Percentiles rank a stretch among this genome's conserved stretches.
These are phyloP conservation scores for Campylomormyrus tamandua DNA, from an alignment of 2,113 vertebrate genomes.

Conservation along the genomic window DNA sequence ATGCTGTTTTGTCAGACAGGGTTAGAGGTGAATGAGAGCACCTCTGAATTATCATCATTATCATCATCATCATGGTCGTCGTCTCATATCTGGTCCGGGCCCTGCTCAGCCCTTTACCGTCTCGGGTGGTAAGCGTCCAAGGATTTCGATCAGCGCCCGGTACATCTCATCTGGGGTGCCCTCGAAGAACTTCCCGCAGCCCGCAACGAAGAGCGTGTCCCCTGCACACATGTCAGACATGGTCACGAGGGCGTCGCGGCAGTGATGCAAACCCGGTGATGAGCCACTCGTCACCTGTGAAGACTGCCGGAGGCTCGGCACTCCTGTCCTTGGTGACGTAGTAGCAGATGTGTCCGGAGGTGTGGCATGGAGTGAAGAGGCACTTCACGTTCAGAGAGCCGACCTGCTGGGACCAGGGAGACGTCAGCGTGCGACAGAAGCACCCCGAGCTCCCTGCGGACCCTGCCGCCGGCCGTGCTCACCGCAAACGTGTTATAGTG, in stretches of 20 bases:
- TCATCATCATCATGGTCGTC: background rate
- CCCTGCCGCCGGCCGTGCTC: constrained; percentile 18
- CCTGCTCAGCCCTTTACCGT: constrained; percentile 61
- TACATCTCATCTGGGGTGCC: constrained; percentile 94
- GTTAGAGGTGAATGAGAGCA: background rate
- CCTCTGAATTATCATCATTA: background rate
- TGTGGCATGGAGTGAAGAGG: constrained; percentile 90
- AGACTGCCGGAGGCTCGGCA: constrained; percentile 81
- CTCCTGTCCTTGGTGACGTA: constrained; percentile 81
- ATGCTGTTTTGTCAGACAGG: background rate
- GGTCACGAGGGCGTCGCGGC: background rate
- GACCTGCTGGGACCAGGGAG: constrained; percentile 59
- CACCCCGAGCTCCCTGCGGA: background rate
- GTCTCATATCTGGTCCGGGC: background rate
- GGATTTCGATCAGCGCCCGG: constrained; percentile 77
- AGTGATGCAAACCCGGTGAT: background rate
- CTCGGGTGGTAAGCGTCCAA: constrained; percentile 77
- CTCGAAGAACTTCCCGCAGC: constrained; percentile 96
- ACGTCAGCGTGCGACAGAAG: background rate
- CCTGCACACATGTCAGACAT: constrained; percentile 54
- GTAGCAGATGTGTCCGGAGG: constrained; percentile 95
- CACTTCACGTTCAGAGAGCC: constrained; percentile 87
- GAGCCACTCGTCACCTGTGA: constrained; percentile 71
- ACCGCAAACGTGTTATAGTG: constrained; percentile 82
- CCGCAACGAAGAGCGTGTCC: constrained; percentile 89